Percentiles rank a stretch among this genome's conserved stretches.
phyloP scores from a whole-genome alignment of 2,888 invertebrate species.

The Quadriops clusia region DNA sequence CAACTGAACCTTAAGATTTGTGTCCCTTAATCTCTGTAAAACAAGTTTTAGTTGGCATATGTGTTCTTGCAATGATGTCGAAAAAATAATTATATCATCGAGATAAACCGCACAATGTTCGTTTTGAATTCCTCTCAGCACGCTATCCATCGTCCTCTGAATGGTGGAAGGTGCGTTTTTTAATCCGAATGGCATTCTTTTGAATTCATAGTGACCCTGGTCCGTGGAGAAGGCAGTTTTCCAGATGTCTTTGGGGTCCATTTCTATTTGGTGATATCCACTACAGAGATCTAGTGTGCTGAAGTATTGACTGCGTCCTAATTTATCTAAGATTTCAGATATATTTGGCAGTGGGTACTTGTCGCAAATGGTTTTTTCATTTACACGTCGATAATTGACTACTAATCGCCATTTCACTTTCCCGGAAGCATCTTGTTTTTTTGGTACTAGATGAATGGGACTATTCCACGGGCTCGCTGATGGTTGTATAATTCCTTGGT shows the following conservation, averaged over 20 bases:
- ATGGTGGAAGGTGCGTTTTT: conserved; percentile 25
- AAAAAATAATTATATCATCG: conserved; percentile 24
- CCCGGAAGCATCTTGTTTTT: conserved; percentile 20
- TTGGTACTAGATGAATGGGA: conserved; percentile 20
- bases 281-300: conserved; percentile 17
- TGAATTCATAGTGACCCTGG: conserved; percentile 23
- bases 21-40: conserved; percentile 13
- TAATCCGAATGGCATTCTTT: conserved; percentile 26
- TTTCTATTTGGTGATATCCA: conserved; percentile 20
- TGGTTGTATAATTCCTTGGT: conserved; percentile 17
- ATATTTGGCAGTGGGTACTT: conserved; percentile 17
- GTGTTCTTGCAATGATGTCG: conserved; percentile 20
- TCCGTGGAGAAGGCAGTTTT: conserved; percentile 26
- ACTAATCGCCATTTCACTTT: conserved; percentile 18
- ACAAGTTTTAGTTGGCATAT: conserved; percentile 18
- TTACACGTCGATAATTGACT: too few relatives aligned
- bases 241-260: conserved; percentile 17
- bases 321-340: conserved; percentile 15
- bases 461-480: conserved; percentile 15
- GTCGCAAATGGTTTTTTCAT: conserved; percentile 15
- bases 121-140: conserved; percentile 4
- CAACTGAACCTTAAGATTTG: conserved; percentile 3
- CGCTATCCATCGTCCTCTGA: conserved; percentile 18
- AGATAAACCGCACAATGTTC: conserved; percentile 3
- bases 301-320: conserved; percentile 17